Evolutionary conservation across 2,797 vertebrate genomes (phyloP), one percentile per base, ranked within the genome.

Genomic region (Morelia viridis): DNA sequence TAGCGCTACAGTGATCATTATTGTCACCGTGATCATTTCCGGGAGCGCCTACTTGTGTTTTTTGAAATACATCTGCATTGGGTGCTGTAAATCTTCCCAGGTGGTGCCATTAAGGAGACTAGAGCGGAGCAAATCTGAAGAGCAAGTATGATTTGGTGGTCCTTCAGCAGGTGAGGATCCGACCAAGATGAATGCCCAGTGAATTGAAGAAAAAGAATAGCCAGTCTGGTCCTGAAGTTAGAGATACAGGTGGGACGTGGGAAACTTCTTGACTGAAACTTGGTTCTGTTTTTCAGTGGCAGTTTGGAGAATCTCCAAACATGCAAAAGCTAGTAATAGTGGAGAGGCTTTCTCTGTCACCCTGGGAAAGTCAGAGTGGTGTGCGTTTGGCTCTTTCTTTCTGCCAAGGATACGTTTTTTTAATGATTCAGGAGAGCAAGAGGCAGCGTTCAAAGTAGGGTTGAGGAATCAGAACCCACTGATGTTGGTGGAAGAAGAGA

Each of bases 31-130:
- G n/a, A 93, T 97, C 5, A 86, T 97, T 68, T 97, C 95, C 0
- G 96, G 95, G 46, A 97, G 97, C 0, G 92, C 97, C 19, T 97
- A 97, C 95, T 92, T 98, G 89, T 98, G 97, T 90, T 98, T 98
- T 94, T 96, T 98, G 91, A 98, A 97, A 92, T 98, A 97, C 85
- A 41, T 98, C 84, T 98, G 98, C 65, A 91, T 96, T 0, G 96
- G 97, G 57, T 98, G 97, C 95, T 98, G 98, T 91, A 96, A 96
- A 93, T 96, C 96, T 9, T 56, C 95, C 15, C 98, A 97, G 22
- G 97, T 97, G 68, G 96, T 86, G 5, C 98, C 98, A 10, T 91
- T 89, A 0, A 94, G 92, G 91, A 95, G 96, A 8, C 13, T 85
- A 5, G 97, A 97, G 65, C 87, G 92, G 61, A 97, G 93, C 91